Percentiles rank a stretch among this genome's conserved stretches.
Evolutionary conservation across 2,113 vertebrate species (phyloP).

Genomic region (Otocyon megalotis): DNA sequence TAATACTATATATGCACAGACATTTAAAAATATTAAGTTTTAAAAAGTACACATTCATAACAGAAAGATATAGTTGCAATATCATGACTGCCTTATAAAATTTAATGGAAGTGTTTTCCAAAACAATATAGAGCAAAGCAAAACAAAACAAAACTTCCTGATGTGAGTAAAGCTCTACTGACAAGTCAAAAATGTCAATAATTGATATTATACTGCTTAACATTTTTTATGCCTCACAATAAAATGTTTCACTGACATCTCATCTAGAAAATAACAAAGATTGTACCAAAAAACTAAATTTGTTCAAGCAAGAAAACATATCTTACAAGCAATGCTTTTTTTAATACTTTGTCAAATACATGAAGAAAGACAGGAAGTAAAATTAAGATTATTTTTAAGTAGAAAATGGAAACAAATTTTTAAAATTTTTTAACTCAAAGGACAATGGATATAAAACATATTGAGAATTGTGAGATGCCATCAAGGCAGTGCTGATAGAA

Average conservation of each 20-base stretch:
- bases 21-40: neutral
- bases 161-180: neutral
- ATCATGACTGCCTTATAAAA: neutral
- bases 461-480: neutral
- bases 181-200: neutral
- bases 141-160: neutral
- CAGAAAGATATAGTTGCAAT: neutral
- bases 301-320: neutral
- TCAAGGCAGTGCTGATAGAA: neutral
- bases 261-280: neutral
- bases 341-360: neutral
- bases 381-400: neutral
- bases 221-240: neutral
- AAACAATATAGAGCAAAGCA: neutral
- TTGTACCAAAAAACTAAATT: neutral
- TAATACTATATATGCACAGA: neutral
- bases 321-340: neutral
- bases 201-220: neutral
- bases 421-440: conserved; percentile 18
- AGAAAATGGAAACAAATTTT: neutral
- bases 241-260: neutral
- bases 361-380: neutral
- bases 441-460: neutral
- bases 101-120: neutral
- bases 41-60: neutral